Base-by-base conservation (phyloP, 2,888 invertebrate genomes). In the Blastobasis lacticolella region DNA sequence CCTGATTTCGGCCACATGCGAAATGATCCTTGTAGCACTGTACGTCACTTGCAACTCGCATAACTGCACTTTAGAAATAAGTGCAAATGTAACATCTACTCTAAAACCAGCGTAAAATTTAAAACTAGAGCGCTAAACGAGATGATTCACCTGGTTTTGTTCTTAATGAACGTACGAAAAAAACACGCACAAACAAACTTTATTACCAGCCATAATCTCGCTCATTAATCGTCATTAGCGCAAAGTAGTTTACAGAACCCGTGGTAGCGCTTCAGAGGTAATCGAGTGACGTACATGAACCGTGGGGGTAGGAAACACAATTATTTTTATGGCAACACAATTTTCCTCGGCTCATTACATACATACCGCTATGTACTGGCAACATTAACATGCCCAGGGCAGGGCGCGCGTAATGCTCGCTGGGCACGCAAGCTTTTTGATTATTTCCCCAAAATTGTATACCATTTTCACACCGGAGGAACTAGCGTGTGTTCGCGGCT, bases 251-350 rank as follows among this genome's bases (percentile, higher is more conserved):
- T n/a, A 37, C 37, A 10, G 8, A 48, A 48, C 38, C 37, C 45
- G 10, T 49, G 37, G 61, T 58, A 58, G 53, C 56, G 52, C 57
- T 57, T 63, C 57, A 60, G 57, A 60, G 65, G 66, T 76, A 80
- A 77, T 76, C 79, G 72, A 74, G 69, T 73, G 71, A 73, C 72
- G 71, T 68, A 69, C 63, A 70, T 72, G 64, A 69, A 60, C 61
- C 52, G 62, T 67, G 67, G 71, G 73, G 78, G 76, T 73, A 75
- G 78, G 69, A 78, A 85, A 82, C 78, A 78, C 83, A 80, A 85
- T 86, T 87, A 87, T 85, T 87, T 88, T 88, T 87, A 88, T 86
- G 78, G 88, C 85, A 83, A 84, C 87, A 86, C 86, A 85, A 87
- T 88, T 88, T 86, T 84, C 84, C 80, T 74, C 76, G 82, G 84